Evolutionary conservation across 1,140 invertebrate species (phyloP), one percentile per base, ranked within the genome.

Genomic region (Spodoptera litura): DNA sequence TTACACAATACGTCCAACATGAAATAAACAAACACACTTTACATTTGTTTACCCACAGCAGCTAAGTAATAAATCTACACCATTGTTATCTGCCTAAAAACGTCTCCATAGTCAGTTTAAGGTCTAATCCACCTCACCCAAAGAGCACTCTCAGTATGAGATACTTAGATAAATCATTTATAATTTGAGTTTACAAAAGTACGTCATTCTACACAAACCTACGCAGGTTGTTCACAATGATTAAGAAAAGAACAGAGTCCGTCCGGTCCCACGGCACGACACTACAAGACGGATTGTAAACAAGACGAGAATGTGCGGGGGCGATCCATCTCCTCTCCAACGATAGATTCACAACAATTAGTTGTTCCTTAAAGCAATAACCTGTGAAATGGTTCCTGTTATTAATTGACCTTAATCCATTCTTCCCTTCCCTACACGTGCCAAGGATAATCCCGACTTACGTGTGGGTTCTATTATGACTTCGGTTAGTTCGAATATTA

Each of bases 261-360:
- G 80, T 53, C 78, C 59, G 62, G 61, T 83, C 82, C 61, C 81
- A 85, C 82, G 84, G 81, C 79, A 84, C 81, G 84, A 80, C 71
- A 79, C 78, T 83, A 80, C 70, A 83, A 87, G 85, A 88, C 81
- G 82, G 79, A 87, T 89, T 85, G 83, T 86, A 85, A 88, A 88
- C 87, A 85, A 83, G 79, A 35, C 79, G 79, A 82, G 82, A 87
- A 87, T 88, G 83, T 87, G 84, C 81, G 85, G 86, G 82, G 90
- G 90, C 84, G 88, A 85, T 85, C 78, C 71, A 75, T 87, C 80
- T 81, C 78, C 72, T 87, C 80, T 81, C 78, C 72, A 58, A 53
- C 53, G 56, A 78, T 72, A 75, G 77, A 83, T 80, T 74, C 71
- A 62, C 68, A 53, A 25, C 81, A 68, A 84, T 83, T 86, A 82